Percentiles rank a stretch among this genome's conserved stretches.
These are phyloP conservation scores for Synaphobranchus kaupii DNA, from an alignment of 2,797 vertebrate species.

Conservation along the genomic window DNA sequence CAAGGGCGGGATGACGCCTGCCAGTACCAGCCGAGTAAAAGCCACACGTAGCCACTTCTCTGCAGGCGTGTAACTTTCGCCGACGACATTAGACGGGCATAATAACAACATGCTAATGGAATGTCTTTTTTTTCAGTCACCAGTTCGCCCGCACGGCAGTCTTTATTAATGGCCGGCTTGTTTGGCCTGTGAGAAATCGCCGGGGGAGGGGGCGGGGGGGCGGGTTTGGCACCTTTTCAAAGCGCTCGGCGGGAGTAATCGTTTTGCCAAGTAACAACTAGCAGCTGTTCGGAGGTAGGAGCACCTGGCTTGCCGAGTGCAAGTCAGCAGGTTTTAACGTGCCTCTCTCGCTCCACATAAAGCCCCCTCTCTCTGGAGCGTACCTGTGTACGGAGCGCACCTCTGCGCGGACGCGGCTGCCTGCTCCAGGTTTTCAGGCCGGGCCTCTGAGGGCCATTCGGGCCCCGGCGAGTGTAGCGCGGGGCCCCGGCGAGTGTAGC, in stretches of 20 bases:
- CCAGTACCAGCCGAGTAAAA: no score
- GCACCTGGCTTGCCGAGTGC: slow-evolving; percentile 58
- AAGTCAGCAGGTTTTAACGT: slow-evolving; percentile 52
- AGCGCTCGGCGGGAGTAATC: slow-evolving; percentile 44
- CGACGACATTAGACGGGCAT: slow-evolving; percentile 57
- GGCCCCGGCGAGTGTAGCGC: background rate
- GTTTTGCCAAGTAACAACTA: slow-evolving; percentile 57
- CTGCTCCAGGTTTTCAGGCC: slow-evolving; percentile 59
- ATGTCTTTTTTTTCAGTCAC: slow-evolving; percentile 31
- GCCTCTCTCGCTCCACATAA: slow-evolving; percentile 43
- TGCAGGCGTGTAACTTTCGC: background rate
- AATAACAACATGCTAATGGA: slow-evolving; percentile 63
- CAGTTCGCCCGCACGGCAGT: slow-evolving; percentile 56
- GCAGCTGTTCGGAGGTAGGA: slow-evolving; percentile 53
- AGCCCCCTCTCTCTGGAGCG: slow-evolving; percentile 52
- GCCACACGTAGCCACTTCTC: no score
- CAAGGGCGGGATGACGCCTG: no score
- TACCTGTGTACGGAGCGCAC: slow-evolving; percentile 54
- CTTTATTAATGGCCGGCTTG: slow-evolving; percentile 49
- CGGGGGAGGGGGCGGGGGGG: slow-evolving; percentile 41
- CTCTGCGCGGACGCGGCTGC: slow-evolving; percentile 60
- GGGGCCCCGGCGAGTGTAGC: background rate
- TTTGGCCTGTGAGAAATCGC: slow-evolving; percentile 41
- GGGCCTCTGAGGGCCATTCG: slow-evolving; percentile 55
- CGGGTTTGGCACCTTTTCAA: slow-evolving; percentile 47